Percentiles rank a stretch among this genome's conserved stretches.
Conservation (phyloP, 2,888 invertebrate genomes). For the Colletes collaris region DNA sequence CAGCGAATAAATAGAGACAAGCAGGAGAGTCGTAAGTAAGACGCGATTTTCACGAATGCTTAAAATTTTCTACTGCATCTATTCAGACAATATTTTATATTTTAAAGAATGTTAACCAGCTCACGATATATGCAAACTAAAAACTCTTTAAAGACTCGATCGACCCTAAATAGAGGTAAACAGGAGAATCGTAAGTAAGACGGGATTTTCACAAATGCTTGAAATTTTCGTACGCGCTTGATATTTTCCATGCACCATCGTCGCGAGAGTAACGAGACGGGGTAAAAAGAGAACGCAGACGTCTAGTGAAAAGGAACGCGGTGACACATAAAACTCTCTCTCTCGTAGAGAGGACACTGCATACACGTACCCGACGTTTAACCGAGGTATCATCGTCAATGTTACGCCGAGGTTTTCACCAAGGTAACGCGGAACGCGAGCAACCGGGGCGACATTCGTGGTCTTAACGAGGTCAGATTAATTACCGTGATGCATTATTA, state of each 20-base stretch:
- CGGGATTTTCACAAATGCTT: no score
- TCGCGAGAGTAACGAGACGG: slow-evolving; percentile 13
- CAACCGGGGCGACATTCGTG: slow-evolving; percentile 46
- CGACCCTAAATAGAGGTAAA: no score
- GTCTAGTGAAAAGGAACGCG: slow-evolving; percentile 31
- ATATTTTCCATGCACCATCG: not conserved
- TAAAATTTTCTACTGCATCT: no score
- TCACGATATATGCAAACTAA: no score
- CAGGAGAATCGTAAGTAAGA: no score
- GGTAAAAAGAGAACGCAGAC: not conserved
- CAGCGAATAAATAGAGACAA: no score
- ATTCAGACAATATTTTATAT: no score
- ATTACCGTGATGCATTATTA: slow-evolving; percentile 65
- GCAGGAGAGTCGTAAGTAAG: no score
- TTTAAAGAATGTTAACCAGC: no score
- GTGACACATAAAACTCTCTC: slow-evolving; percentile 27
- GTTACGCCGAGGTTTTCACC: slow-evolving; percentile 37
- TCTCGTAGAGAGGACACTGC: not conserved
- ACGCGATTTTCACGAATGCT: no score
- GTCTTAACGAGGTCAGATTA: slow-evolving; percentile 68
- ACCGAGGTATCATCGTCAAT: slow-evolving; percentile 46
- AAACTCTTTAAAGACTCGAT: no score
- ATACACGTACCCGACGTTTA: slow-evolving; percentile 26
- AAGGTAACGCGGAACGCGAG: slow-evolving; percentile 29
- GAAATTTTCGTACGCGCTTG: no score